Evolutionary conservation across 2,797 vertebrate genomes (phyloP).

Genomic region (Poeciliopsis gracilis): DNA sequence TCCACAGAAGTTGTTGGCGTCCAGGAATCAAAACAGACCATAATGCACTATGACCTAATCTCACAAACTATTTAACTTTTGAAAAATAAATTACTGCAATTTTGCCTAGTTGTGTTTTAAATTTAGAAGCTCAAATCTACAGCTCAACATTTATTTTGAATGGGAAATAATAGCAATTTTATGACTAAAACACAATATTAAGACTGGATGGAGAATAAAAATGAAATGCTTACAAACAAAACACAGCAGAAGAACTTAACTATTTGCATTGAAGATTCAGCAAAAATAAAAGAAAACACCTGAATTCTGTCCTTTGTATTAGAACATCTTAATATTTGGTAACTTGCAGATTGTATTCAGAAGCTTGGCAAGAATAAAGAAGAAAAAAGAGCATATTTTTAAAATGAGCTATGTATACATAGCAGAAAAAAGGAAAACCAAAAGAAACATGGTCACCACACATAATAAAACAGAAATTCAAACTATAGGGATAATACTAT

Average conservation of each 20-base stretch:
- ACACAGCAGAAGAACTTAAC: background rate
- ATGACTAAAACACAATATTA: background rate
- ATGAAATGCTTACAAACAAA: background rate
- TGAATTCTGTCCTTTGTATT: too few species aligned
- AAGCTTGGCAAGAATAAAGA: too few species aligned
- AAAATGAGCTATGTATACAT: too few species aligned
- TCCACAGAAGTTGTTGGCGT: background rate
- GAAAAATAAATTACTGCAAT: background rate
- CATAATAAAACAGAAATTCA: too few species aligned
- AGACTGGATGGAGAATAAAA: background rate
- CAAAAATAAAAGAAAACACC: too few species aligned
- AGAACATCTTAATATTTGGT: too few species aligned
- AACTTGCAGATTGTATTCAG: too few species aligned
- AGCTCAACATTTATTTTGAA: background rate
- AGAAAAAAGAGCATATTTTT: too few species aligned
- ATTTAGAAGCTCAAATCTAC: background rate
- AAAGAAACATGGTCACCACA: too few species aligned
- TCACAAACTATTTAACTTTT: background rate
- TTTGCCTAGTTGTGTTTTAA: background rate
- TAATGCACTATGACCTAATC: background rate
- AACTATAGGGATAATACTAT: too few species aligned
- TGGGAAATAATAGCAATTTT: background rate
- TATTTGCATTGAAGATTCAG: too few species aligned
- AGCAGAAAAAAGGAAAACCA: too few species aligned
- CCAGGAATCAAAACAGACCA: background rate